Evolutionary conservation across 2,888 invertebrate species (phyloP).

Genomic region (Ophion ventricosus): DNA sequence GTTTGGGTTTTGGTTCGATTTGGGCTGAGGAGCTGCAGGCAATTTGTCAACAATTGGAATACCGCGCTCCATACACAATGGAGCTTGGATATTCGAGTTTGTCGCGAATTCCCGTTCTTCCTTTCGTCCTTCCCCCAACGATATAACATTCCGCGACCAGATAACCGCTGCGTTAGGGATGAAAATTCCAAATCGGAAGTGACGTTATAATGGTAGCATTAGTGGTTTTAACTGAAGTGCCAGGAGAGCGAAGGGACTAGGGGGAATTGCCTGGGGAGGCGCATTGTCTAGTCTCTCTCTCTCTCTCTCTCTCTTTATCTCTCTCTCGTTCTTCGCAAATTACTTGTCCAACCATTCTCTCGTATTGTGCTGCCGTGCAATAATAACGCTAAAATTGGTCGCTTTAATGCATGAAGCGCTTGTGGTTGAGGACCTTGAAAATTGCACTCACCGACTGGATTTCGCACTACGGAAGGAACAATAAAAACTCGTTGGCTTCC

Average conservation of each 20-base stretch:
- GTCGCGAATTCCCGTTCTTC: conserved; percentile 31
- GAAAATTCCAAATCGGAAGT: conserved; percentile 79
- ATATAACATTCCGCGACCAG: conserved; percentile 19
- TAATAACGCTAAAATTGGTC: conserved; percentile 67
- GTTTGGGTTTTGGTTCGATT: no score
- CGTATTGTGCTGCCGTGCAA: conserved; percentile 62
- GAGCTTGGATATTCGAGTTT: neutral
- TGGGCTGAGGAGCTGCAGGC: neutral
- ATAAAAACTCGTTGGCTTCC: neutral
- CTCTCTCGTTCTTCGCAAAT: conserved; percentile 59
- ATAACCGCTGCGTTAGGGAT: conserved; percentile 51
- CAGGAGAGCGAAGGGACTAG: neutral
- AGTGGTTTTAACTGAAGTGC: conserved; percentile 76
- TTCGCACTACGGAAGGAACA: neutral
- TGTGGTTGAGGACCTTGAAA: conserved; percentile 6
- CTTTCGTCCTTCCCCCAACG: conserved; percentile 4
- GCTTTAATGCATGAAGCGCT: conserved; percentile 43
- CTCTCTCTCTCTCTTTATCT: no score
- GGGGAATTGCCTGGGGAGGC: conserved; percentile 73
- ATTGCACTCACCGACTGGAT: conserved; percentile 24
- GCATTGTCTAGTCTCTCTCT: conserved; percentile 55
- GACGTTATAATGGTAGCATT: conserved; percentile 80
- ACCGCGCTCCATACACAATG: conserved; percentile 17
- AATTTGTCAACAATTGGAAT: conserved; percentile 30
- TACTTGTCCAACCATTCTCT: conserved; percentile 60